Evolutionary conservation across 2,888 invertebrate species (phyloP), one percentile per base, ranked within the genome.

Genomic region (Bembecia ichneumoniformis): DNA sequence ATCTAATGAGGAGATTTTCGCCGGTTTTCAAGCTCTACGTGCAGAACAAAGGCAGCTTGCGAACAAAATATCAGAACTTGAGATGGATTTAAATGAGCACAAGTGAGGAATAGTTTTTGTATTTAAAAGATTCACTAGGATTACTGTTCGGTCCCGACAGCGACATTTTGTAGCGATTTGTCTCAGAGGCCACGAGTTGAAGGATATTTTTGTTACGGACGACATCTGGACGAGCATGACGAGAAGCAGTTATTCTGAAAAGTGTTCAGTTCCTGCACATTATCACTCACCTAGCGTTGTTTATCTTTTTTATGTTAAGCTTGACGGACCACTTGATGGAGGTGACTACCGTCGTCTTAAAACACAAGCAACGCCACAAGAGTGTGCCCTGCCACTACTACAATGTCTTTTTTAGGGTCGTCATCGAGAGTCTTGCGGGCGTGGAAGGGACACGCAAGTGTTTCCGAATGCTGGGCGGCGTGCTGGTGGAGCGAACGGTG

Each of bases 31-130:
- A 82, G 88, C 90, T 53, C 89, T 98, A 49, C 89, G 98, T 46
- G 91, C 91, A 61, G 97, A 98, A 71, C 98, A 98, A 82, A 89
- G 96, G 66, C 90, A 91, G 63, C 84, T 97, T 63, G 94, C 95
- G 28, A 92, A 91, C 62, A 98, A 97, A 89, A 90, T 98, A 54
- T 93, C 95, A 1, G 97, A 98, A 84, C 88, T 98, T 64, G 97
- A 98, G 88, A 91, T 94, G 89, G 98, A 99, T 79, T 89, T 96
- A 55, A 97, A 96, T 75, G 98, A 99, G 84, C 98, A 98, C 89
- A 97, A 95, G 98, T 98, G 87, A 88, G 88, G 77, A 20, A 13
- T 7, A n/a, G 10, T 43, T 40, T 28, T 7, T 28, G 5, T 28
- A 5, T 28, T 28, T 28, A 28, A 9, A 28, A 9, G 28, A 28